Evolutionary conservation across 35 echinoderm and acorn worm genomes (phyloP).

Genomic region (Acanthaster planci): DNA sequence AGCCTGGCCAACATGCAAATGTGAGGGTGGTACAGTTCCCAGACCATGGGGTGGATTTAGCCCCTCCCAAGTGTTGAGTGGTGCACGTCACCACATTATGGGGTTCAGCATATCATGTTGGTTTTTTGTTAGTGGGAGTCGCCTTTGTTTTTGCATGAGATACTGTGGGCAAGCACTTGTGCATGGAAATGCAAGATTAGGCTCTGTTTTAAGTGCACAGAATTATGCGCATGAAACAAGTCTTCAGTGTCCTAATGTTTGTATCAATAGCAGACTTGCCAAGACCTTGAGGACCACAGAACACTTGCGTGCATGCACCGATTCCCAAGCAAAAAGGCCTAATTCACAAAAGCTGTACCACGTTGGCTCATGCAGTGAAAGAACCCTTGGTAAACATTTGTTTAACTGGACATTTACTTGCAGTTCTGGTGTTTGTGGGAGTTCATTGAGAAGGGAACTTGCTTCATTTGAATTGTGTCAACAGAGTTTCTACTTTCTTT

Average conservation of each 20-base stretch:
- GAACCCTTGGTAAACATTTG: background rate
- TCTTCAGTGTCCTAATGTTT: too few species aligned
- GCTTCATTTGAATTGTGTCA: background rate
- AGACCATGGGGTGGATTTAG: too few species aligned
- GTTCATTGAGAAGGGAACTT: background rate
- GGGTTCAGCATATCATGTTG: background rate
- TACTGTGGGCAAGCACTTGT: slow-evolving; percentile 6
- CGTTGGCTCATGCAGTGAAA: too few species aligned
- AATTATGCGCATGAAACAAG: too few species aligned
- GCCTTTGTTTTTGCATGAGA: background rate
- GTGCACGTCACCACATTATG: background rate
- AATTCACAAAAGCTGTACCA: too few species aligned
- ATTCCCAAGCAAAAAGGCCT: too few species aligned
- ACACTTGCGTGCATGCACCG: too few species aligned
- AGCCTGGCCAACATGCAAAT: slow-evolving; percentile 12
- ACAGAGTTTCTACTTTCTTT: background rate
- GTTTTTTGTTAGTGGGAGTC: background rate
- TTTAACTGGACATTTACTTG: background rate
- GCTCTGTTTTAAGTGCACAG: too few species aligned
- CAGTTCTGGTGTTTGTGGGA: background rate
- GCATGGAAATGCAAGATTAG: background rate
- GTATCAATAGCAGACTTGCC: too few species aligned
- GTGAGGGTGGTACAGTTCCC: background rate
- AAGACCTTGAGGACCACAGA: too few species aligned
- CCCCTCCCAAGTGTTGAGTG: background rate